Base-by-base conservation (phyloP, 2,797 vertebrate genomes). In the Cebuella pygmaea region DNA sequence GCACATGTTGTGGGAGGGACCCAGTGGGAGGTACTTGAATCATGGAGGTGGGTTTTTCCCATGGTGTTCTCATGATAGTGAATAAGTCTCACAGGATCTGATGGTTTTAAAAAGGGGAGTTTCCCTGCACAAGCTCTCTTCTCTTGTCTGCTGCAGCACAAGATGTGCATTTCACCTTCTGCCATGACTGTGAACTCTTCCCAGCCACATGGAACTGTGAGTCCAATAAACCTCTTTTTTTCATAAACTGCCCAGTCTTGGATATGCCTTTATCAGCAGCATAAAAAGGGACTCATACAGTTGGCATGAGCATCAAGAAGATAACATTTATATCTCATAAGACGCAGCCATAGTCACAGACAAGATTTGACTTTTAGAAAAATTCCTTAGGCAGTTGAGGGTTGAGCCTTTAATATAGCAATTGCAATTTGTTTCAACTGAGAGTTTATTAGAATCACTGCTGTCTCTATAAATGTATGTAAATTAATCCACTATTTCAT, bases 401-500 rank as follows among this genome's bases (percentile, higher is more conserved):
- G 90, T 95, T 87, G 36, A 10, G 46, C 48, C 20, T 83, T 88
- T 78, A 93, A 75, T 83, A 22, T 1, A 90, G 61, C 5, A 57
- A 64, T 27, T 85, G 33, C 11, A 36, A 27, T 64, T 78, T 55
- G 26, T 82, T 83, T 91, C 83, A 57, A 27, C 22, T 80, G 61
- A 64, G 39, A 17, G 17, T 64, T 88, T 93, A 83, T 87, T 84
- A 94, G 33, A n/a, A 90, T 88, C 20, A 76, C 0, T 10, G n/a
- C 57, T 86, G 33, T 9, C 48, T 80, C 57, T 84, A 10, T 48
- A 52, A 88, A 10, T 44, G 39, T 36, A 50, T 57, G 30, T 74
- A 76, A 88, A 83, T 80, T 39, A 86, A 57, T 70, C 1, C 27
- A 94, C 33, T 94, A 80, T 82, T 89, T 94, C n/a, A 75, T 94